These are phyloP conservation scores for Ammospiza caudacuta DNA, from an alignment of 2,113 vertebrate genomes.

Conservation along the genomic window DNA sequence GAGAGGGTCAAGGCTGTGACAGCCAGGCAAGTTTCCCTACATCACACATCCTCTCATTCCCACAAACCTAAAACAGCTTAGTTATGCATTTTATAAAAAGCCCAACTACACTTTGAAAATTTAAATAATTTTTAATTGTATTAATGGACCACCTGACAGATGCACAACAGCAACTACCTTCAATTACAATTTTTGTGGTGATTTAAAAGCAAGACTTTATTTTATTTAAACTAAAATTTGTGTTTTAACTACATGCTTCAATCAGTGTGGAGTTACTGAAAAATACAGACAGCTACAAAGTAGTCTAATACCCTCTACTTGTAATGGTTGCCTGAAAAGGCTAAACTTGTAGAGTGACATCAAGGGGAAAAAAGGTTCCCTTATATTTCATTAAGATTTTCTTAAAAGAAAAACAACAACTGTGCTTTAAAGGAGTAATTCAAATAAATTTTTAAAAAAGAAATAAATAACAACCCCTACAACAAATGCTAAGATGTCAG, in stretches of 20 bases:
- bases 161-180: neutral
- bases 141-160: neutral
- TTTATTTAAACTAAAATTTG: neutral
- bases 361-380: neutral
- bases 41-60: neutral
- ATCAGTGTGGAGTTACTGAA: neutral
- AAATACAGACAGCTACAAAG: neutral
- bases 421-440: neutral
- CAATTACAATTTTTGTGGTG: neutral
- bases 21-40: neutral
- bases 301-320: neutral
- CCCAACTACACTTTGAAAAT: neutral
- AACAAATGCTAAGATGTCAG: constrained; percentile 51
- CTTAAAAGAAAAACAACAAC: neutral
- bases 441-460: neutral
- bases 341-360: neutral
- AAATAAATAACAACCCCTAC: neutral
- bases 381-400: constrained; percentile 2
- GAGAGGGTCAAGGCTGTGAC: neutral
- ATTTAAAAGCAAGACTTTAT: neutral
- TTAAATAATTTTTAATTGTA: neutral
- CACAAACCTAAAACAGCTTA: neutral
- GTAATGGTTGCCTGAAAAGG: constrained; percentile 13
- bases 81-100: neutral
- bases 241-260: neutral